Evolutionary conservation across 2,888 invertebrate species (phyloP), one percentile per base, ranked within the genome.

Genomic region (Machimus atricapillus): DNA sequence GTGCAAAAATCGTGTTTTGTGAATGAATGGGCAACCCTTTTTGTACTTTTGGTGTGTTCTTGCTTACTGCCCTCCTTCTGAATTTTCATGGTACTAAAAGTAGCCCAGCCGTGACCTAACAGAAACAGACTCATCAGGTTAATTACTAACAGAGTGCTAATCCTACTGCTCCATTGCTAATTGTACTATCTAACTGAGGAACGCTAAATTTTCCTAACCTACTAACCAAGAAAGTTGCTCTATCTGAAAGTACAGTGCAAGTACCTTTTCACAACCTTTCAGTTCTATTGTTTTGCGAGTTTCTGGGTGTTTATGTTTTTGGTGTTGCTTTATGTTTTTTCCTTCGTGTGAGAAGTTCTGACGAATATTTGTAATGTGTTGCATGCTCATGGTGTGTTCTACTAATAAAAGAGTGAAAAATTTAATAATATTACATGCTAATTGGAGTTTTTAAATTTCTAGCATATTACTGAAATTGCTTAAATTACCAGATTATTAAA

Each of bases 61-160:
- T 52, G 52, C 52, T 46, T 81, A 52, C n/a, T 52, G 37, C 56
- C 14, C 56, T 81, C 8, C n/a, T 76, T 76, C 31, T 34, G 34
- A 37, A n/a, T 27, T 76, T 19, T 76, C 9, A 34, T 37, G 37
- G n/a, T 76, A 34, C 52, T n/a, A 37, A 31, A 31, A 56, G 31
- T 56, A 56, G 43, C 23, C 40, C 40, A 66, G 37, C 66, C 82
- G n/a, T 37, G 40, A 58, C 82, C 66, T 23, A 83, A 58, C 37
- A 8, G 7, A 46, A 83, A 58, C 37, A 8, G 7, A 46, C 31
- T 82, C 31, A 79, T 40, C 40, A 23, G 23, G 73, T 40, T 74
- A 87, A 87, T 87, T 87, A 87, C 82, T 82, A 82, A 74, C 52
- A 81, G 46, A 37, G 81, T 87, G 82, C 52, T 87, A 82, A 52